phyloP scores from a whole-genome alignment of 2,888 invertebrate genomes.

The Troilus luridus region DNA sequence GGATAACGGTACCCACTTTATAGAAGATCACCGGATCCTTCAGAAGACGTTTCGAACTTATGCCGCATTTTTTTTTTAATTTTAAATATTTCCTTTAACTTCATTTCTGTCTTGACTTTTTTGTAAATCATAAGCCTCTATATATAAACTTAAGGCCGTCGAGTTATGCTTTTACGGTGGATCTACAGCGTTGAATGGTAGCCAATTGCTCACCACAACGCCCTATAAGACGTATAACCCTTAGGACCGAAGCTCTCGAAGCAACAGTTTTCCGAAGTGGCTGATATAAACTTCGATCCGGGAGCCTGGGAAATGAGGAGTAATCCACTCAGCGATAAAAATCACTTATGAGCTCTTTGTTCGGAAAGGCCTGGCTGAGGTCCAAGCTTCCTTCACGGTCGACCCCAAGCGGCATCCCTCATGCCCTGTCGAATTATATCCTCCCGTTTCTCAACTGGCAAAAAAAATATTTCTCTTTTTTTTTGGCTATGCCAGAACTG shows the following conservation, averaged over 20 bases:
- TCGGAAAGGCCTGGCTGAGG: neutral
- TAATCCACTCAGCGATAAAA: slow-evolving; percentile 22
- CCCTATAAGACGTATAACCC: neutral
- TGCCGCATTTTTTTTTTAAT: too few relatives aligned
- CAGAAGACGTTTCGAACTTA: too few relatives aligned
- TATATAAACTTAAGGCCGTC: too few relatives aligned
- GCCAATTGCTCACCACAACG: neutral
- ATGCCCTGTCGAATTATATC: neutral
- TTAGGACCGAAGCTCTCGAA: neutral
- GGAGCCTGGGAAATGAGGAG: neutral
- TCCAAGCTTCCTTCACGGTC: neutral
- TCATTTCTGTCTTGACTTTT: too few relatives aligned
- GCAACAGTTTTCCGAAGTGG: neutral
- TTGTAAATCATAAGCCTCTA: too few relatives aligned
- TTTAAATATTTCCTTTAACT: too few relatives aligned
- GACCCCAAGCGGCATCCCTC: neutral
- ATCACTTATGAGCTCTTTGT: neutral
- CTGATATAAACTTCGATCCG: neutral
- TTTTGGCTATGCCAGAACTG: neutral
- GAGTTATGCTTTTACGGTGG: too few relatives aligned
- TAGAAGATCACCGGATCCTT: too few relatives aligned
- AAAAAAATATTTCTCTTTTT: neutral
- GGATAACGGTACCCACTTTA: too few relatives aligned
- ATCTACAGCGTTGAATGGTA: too few relatives aligned
- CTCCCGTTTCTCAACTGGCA: neutral